Evolutionary conservation across 2,113 vertebrate genomes (phyloP).

Genomic region (Microcebus murinus): DNA sequence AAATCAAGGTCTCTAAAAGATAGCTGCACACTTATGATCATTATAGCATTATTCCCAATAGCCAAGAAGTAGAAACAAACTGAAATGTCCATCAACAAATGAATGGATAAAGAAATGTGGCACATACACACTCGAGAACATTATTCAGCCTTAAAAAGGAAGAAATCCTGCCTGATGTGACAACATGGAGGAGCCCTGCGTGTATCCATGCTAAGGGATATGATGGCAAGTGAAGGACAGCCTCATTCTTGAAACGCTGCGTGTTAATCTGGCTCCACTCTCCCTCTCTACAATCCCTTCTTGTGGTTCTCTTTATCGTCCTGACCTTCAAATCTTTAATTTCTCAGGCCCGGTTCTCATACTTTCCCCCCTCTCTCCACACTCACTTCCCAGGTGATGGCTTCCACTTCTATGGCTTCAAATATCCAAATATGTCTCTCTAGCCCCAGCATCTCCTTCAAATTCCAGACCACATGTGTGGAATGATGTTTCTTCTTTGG

Average conservation of each 20-base stretch:
- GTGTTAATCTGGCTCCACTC: no score
- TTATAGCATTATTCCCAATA: not conserved
- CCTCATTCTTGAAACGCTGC: not conserved
- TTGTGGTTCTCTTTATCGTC: not conserved
- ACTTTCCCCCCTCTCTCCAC: not conserved
- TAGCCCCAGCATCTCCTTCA: not conserved
- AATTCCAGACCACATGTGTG: not conserved
- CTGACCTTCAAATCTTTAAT: not conserved
- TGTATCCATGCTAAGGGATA: not conserved
- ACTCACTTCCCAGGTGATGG: not conserved
- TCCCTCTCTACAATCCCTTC: not conserved
- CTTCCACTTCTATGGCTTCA: not conserved
- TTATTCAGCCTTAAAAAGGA: not conserved
- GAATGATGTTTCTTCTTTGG: no score
- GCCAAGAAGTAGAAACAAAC: not conserved
- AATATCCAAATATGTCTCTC: not conserved
- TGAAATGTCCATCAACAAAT: not conserved
- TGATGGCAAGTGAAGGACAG: not conserved
- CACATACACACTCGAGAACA: not conserved
- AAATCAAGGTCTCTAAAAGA: not conserved
- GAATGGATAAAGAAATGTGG: not conserved
- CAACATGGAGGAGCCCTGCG: not conserved
- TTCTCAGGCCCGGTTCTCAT: not conserved
- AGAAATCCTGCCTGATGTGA: not conserved
- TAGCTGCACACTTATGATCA: not conserved